Percentiles rank a stretch among this genome's conserved stretches.
Evolutionary conservation across 2,113 vertebrate genomes (phyloP).

Genomic region (Lepisosteus osseus): DNA sequence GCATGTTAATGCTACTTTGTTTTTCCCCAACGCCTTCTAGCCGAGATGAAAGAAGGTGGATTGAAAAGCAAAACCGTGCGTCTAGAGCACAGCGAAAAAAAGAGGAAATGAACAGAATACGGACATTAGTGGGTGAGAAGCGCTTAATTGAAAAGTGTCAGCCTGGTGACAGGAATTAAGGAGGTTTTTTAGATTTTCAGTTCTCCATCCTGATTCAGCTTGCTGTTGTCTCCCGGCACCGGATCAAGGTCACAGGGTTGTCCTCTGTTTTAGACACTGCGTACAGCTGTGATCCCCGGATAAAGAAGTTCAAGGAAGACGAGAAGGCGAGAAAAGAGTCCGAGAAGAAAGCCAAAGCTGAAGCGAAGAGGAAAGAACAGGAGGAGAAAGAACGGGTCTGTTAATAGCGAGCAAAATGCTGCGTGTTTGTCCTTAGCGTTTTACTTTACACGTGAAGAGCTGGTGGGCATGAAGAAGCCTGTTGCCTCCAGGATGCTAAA

Average conservation of each 20-base stretch:
- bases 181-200: neutral
- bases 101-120: conserved; percentile 97
- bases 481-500: no score
- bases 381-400: conserved; percentile 91
- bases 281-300: conserved; percentile 91
- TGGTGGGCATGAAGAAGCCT: no score
- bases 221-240: neutral
- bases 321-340: conserved; percentile 96
- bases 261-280: conserved; percentile 76
- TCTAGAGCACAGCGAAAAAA: conserved; percentile 91
- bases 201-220: neutral
- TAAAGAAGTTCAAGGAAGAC: conserved; percentile 98
- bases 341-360: conserved; percentile 94
- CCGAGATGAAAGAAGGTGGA: conserved; percentile 95
- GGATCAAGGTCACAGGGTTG: neutral
- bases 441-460: no score
- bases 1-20: neutral
- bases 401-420: neutral
- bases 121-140: conserved; percentile 78
- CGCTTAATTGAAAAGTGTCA: conserved; percentile 47
- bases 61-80: conserved; percentile 96
- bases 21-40: conserved; percentile 47
- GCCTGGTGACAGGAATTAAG: neutral
- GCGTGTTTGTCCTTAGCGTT: neutral
- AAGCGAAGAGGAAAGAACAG: conserved; percentile 92